phyloP scores from a whole-genome alignment of 2,797 vertebrate species.

The Cossypha niveicapilla region DNA sequence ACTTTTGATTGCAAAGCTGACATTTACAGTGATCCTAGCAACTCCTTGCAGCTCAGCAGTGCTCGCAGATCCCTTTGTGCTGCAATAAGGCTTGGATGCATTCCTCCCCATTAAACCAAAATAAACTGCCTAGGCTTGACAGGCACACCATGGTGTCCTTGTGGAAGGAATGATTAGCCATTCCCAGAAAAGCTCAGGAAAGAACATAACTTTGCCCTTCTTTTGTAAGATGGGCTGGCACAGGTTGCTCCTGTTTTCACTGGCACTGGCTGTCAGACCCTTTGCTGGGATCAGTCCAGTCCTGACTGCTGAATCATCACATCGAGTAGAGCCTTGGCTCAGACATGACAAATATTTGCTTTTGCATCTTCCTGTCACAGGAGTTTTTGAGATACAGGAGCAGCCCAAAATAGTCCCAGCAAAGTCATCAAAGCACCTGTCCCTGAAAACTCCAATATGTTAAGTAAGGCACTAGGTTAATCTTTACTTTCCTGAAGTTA shows the following conservation, averaged over 20 bases:
- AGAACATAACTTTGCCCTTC: not conserved
- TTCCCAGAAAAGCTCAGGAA: constrained; percentile 1
- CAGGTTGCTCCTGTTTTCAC: not conserved
- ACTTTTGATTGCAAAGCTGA: not conserved
- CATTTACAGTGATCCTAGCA: constrained; percentile 19
- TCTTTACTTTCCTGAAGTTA: not conserved
- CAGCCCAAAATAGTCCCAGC: not conserved
- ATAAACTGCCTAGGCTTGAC: constrained; percentile 11
- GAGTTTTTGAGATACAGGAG: not conserved
- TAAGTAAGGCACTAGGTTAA: not conserved
- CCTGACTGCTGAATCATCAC: constrained; percentile 29
- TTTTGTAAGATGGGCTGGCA: constrained; percentile 40
- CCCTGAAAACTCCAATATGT: not conserved
- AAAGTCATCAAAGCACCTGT: not conserved
- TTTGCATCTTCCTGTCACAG: not conserved
- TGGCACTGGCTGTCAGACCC: not conserved
- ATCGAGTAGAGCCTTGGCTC: not conserved
- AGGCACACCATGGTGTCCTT: not conserved
- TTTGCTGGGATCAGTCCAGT: not conserved
- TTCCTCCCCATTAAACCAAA: constrained; percentile 33
- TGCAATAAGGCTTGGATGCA: not conserved
- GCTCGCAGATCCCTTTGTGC: not conserved
- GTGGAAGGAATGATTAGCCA: constrained; percentile 5
- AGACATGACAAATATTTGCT: constrained; percentile 12
- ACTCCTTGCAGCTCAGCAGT: not conserved